These are phyloP conservation scores for Euwallacea fornicatus DNA, from an alignment of 1,140 invertebrate species.

Conservation along the genomic window DNA sequence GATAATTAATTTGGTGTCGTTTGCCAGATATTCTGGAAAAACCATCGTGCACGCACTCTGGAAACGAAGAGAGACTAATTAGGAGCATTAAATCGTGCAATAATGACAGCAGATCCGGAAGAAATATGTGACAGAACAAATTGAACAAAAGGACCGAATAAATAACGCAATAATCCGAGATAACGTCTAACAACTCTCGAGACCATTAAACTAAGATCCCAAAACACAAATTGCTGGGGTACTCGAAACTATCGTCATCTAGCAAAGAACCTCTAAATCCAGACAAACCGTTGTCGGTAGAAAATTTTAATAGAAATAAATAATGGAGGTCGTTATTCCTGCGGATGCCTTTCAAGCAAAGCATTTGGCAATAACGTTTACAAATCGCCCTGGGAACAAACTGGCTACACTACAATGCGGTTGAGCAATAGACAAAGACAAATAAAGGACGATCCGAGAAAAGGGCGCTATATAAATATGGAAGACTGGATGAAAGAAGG, in stretches of 20 bases:
- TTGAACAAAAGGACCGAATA: background rate
- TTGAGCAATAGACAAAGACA: slow-evolving; percentile 29
- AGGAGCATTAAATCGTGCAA: too few species aligned
- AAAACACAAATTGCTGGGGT: slow-evolving; percentile 1
- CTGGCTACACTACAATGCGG: slow-evolving; percentile 32
- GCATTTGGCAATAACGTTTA: slow-evolving; percentile 37
- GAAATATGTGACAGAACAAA: too few species aligned
- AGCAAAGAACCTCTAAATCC: slow-evolving; percentile 21
- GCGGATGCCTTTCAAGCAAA: slow-evolving; percentile 33
- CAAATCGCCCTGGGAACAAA: slow-evolving; percentile 33
- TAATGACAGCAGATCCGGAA: too few species aligned
- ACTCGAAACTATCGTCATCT: slow-evolving; percentile 14
- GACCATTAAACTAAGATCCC: slow-evolving; percentile 3
- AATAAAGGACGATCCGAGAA: slow-evolving; percentile 25
- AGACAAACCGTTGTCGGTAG: slow-evolving; percentile 25
- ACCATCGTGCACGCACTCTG: background rate
- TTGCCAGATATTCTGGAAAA: slow-evolving; percentile 18
- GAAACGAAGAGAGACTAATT: too few species aligned
- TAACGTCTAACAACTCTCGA: background rate
- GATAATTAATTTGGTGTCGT: slow-evolving; percentile 24
- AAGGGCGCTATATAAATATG: slow-evolving; percentile 30
- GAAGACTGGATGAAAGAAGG: slow-evolving; percentile 14
- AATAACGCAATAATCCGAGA: slow-evolving; percentile 2
- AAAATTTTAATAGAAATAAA: slow-evolving; percentile 37
- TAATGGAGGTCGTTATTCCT: slow-evolving; percentile 30